Percentiles rank a stretch among this genome's conserved stretches.
Conservation (phyloP, 1,140 invertebrate species). For the Ooceraea biroi region DNA sequence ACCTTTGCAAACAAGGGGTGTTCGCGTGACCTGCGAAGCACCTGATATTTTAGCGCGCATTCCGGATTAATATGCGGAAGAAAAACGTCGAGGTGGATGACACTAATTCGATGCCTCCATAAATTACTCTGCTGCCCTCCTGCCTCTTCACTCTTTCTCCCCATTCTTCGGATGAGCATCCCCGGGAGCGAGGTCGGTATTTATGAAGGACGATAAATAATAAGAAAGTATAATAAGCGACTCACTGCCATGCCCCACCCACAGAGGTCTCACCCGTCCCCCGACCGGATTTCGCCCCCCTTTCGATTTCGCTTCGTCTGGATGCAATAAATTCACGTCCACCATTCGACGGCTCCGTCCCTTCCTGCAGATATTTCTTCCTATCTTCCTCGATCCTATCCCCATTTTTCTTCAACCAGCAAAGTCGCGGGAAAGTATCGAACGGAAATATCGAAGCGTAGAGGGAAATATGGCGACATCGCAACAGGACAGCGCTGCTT, state of each 20-base stretch:
- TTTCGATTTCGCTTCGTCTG: constrained; percentile 48
- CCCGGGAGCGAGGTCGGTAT: constrained; percentile 31
- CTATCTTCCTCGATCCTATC: neutral
- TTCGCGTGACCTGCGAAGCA: neutral
- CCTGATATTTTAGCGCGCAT: constrained; percentile 21
- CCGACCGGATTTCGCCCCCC: neutral
- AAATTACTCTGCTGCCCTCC: constrained; percentile 35
- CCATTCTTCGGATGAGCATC: neutral
- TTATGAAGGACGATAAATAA: constrained; percentile 72
- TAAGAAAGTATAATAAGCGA: constrained; percentile 74
- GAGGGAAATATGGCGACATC: neutral
- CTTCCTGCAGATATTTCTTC: constrained; percentile 37
- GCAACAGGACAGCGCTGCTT: neutral
- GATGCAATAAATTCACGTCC: constrained; percentile 67
- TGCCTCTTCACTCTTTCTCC: neutral
- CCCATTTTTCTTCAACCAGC: neutral
- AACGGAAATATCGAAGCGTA: constrained; percentile 53
- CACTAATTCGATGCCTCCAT: constrained; percentile 60
- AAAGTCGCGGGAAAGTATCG: constrained; percentile 32
- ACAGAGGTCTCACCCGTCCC: neutral
- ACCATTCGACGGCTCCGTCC: constrained; percentile 42
- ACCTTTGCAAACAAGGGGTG: neutral
- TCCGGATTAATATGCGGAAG: constrained; percentile 57
- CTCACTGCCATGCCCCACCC: constrained; percentile 47
- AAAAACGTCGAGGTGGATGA: constrained; percentile 57